These are phyloP conservation scores for Cerastis rubricosa DNA, from an alignment of 2,888 invertebrate species.

Conservation along the genomic window DNA sequence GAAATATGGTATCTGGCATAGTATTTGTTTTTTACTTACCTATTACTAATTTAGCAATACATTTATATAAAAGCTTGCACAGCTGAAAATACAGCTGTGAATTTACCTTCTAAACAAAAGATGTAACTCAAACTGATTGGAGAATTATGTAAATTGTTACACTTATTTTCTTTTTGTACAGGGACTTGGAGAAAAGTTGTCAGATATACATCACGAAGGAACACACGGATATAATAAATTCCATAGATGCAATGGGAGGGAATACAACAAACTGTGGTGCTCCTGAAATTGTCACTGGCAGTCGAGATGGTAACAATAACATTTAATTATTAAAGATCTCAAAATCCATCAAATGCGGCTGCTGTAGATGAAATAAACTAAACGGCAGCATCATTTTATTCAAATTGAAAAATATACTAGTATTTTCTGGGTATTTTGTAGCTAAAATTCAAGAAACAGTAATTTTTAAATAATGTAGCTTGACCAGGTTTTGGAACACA, in stretches of 20 bases:
- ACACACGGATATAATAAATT: constrained; percentile 96
- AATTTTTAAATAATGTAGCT: background rate
- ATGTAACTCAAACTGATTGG: background rate
- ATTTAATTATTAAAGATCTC: background rate
- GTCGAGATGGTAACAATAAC: constrained; percentile 94
- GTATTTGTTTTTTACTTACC: background rate
- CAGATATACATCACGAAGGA: constrained; percentile 95
- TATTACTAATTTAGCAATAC: background rate
- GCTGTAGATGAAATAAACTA: background rate
- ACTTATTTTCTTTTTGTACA: constrained; percentile 74
- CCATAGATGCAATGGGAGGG: constrained; percentile 97
- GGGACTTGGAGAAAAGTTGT: constrained; percentile 94
- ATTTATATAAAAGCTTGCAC: background rate
- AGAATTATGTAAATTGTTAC: background rate
- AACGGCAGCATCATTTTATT: background rate
- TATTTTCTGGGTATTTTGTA: background rate
- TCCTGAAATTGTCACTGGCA: constrained; percentile 98
- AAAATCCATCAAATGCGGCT: background rate
- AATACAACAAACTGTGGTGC: constrained; percentile 96
- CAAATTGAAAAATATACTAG: background rate
- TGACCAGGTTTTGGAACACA: too few species aligned
- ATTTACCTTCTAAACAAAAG: background rate
- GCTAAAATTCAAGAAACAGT: background rate
- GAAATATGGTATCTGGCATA: constrained; percentile 93
- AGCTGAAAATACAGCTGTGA: background rate